These are phyloP conservation scores for Iguana delicatissima DNA, from an alignment of 2,797 vertebrate genomes.

Conservation along the genomic window DNA sequence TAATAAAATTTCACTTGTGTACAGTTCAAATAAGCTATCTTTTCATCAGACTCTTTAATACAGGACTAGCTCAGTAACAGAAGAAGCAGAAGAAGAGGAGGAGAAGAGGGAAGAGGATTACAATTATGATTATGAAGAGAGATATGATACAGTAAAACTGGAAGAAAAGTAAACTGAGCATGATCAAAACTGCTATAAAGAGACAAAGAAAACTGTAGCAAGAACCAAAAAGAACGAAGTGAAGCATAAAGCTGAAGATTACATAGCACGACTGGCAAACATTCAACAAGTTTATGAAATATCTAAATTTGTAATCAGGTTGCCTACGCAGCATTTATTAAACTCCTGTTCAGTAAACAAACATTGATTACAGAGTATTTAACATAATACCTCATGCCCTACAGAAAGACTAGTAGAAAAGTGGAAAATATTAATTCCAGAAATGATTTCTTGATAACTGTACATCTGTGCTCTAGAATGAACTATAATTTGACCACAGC, in stretches of 20 bases:
- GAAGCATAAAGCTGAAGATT: not conserved
- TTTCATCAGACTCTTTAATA: constrained; percentile 36
- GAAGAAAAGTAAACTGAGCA: constrained; percentile 55
- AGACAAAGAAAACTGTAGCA: constrained; percentile 4
- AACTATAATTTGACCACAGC: constrained; percentile 46
- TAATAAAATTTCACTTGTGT: constrained; percentile 38
- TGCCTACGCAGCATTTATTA: constrained; percentile 41
- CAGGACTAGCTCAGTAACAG: constrained; percentile 42
- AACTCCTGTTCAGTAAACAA: constrained; percentile 1
- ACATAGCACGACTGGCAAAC: constrained; percentile 25
- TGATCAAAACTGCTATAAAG: constrained; percentile 28
- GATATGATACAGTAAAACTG: not conserved
- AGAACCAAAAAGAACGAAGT: constrained; percentile 50
- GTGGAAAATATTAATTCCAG: constrained; percentile 67
- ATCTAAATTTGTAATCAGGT: constrained; percentile 56
- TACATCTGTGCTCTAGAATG: constrained; percentile 49
- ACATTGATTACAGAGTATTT: not conserved
- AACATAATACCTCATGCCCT: constrained; percentile 64
- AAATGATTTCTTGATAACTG: constrained; percentile 63
- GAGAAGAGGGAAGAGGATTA: not conserved
- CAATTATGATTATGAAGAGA: too few species aligned
- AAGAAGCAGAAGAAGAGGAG: constrained; percentile 13
- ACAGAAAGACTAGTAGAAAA: constrained; percentile 60
- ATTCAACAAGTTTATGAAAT: constrained; percentile 60
- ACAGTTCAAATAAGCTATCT: constrained; percentile 11